phyloP scores from a whole-genome alignment of 2,888 invertebrate genomes.

The Rosalia funebris region DNA sequence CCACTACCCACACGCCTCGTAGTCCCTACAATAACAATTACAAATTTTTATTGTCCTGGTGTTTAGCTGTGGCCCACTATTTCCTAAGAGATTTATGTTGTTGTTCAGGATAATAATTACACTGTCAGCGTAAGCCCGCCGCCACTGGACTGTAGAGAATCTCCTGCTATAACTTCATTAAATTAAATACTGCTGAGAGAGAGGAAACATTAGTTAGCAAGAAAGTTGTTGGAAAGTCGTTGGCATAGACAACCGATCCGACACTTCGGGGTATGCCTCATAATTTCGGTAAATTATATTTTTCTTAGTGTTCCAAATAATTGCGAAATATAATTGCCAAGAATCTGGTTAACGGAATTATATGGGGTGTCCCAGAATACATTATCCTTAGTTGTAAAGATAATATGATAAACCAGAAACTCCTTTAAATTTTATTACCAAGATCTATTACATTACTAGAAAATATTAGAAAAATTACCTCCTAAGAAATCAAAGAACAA shows the following conservation, averaged over 20 bases:
- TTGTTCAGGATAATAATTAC: conserved; percentile 11
- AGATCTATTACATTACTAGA: no score
- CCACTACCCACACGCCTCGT: conserved; percentile 1
- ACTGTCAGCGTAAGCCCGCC: conserved; percentile 10
- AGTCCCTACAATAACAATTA: conserved; percentile 19
- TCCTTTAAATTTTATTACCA: no score
- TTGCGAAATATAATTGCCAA: conserved; percentile 25
- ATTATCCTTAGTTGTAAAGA: no score
- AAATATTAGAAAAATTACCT: no score
- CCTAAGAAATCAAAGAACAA: no score
- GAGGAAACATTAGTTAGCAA: background rate
- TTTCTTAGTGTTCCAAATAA: conserved; percentile 39
- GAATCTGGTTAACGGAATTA: conserved; percentile 25
- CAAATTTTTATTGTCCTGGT: conserved; percentile 14
- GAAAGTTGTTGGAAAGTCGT: background rate
- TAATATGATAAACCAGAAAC: no score
- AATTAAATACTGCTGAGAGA: background rate
- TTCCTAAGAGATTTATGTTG: conserved; percentile 17
- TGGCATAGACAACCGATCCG: conserved; percentile 25
- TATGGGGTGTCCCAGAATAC: background rate
- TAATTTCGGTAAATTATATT: conserved; percentile 48
- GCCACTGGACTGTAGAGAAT: conserved; percentile 11
- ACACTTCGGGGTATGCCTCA: conserved; percentile 43
- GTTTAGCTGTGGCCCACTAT: conserved; percentile 12
- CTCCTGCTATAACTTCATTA: conserved; percentile 10